A percentile compares a stretch with the other conserved stretches of the same genome.
Evolutionary conservation across 1,140 invertebrate genomes (phyloP).

Genomic region (Phortica variegata): DNA sequence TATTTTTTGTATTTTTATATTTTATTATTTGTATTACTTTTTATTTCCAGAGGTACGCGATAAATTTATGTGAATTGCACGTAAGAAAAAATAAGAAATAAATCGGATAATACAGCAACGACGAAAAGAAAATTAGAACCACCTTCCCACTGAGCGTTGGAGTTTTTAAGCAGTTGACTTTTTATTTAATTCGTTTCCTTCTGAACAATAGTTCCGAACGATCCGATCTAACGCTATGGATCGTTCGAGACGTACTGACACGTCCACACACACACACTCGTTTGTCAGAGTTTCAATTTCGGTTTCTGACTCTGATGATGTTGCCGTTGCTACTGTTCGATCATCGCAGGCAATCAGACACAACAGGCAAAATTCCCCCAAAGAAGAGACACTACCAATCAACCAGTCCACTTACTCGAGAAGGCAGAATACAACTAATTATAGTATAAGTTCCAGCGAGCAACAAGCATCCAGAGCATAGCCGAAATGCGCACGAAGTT

Average conservation of each 20-base stretch:
- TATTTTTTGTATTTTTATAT: too few species aligned
- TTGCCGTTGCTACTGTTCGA: too few species aligned
- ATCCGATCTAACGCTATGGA: constrained; percentile 43
- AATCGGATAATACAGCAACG: not conserved
- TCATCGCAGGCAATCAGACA: constrained; percentile 9
- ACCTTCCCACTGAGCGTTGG: not conserved
- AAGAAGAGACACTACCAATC: constrained; percentile 20
- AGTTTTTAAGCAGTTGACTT: too few species aligned
- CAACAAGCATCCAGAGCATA: constrained; percentile 34
- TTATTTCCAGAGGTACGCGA: too few species aligned
- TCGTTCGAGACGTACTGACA: constrained; percentile 48
- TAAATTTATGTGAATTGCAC: too few species aligned
- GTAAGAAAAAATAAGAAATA: constrained; percentile 1
- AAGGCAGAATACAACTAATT: constrained; percentile 56
- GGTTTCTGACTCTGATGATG: too few species aligned
- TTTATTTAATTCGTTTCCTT: constrained; percentile 3
- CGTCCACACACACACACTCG: constrained; percentile 30
- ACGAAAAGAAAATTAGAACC: not conserved
- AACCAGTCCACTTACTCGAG: constrained; percentile 47
- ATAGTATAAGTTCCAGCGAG: constrained; percentile 54
- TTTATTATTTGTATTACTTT: too few species aligned
- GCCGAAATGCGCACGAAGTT: constrained; percentile 13
- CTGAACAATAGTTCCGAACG: not conserved
- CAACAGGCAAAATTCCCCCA: constrained; percentile 14
- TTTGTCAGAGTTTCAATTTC: too few species aligned